Percentiles rank a stretch among this genome's conserved stretches.
These are phyloP conservation scores for Suricata suricatta DNA, from an alignment of 2,113 vertebrate species.

Conservation along the genomic window DNA sequence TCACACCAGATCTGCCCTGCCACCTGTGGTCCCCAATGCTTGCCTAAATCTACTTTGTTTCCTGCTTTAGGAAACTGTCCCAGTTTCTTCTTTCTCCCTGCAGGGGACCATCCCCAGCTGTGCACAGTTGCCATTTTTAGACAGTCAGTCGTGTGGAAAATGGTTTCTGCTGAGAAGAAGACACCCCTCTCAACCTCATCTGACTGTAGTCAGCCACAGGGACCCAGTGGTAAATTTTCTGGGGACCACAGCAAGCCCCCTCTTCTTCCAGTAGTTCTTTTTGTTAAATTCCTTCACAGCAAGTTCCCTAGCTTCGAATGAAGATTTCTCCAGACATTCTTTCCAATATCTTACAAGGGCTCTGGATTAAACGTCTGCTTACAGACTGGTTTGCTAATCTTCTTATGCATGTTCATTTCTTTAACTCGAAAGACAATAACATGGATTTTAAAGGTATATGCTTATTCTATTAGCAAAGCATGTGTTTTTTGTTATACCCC, in stretches of 20 bases:
- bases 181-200: conserved; percentile 74
- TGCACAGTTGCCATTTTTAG: neutral
- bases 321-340: conserved; percentile 86
- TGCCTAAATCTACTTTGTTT: neutral
- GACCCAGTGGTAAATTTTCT: conserved; percentile 86
- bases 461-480: neutral
- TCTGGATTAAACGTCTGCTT: conserved; percentile 86
- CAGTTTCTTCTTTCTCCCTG: neutral
- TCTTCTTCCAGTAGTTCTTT: conserved; percentile 91
- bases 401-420: conserved; percentile 90
- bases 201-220: conserved; percentile 84
- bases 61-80: neutral
- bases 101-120: neutral
- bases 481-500: neutral
- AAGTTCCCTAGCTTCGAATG: conserved; percentile 75
- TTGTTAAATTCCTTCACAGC: conserved; percentile 87
- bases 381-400: conserved; percentile 81
- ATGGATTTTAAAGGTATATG: neutral
- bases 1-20: too few relatives aligned
- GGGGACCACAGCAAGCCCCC: conserved; percentile 87
- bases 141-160: neutral
- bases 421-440: conserved; percentile 82
- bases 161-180: neutral
- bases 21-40: neutral
- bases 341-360: conserved; percentile 89